Evolutionary conservation across 1,140 invertebrate genomes (phyloP), one percentile per base, ranked within the genome.

Genomic region (Brachionus rubens): DNA sequence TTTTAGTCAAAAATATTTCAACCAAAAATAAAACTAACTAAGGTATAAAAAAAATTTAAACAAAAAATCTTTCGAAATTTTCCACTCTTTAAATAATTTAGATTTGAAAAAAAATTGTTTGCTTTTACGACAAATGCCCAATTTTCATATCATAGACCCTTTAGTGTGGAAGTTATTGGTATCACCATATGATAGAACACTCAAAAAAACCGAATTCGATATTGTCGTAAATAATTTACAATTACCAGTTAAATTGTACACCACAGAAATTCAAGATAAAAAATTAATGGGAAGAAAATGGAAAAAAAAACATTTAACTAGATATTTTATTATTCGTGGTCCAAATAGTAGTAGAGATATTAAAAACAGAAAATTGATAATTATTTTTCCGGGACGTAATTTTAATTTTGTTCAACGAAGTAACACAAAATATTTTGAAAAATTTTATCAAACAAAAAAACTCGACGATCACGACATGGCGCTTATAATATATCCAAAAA

Each of bases 351-450:
- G 12, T 26, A 26, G 24, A 3, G 26, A 28, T 43, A 43, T 41
- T 43, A 43, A 41, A 24, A 65, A 65, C 12, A 19, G 68, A 48
- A 72, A 72, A 6, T 40, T 72, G 24, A 50, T 72, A 33, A 72
- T 72, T 14, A 54, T 72, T 24, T 72, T 72, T 54, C 68, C 68
- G 16, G 68, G 68, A 30, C 1, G 68, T 19, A 72, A 72, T 72
- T 72, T 72, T 54, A 72, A 72, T 28, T 54, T 72, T 48, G 33
- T 54, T 48, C 68, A 48, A 40, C 24, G 33, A 54, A 48, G 33
- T 24, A 72, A 72, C 28, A 50, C 30, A 19, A 50, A 33, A 40
- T 72, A 72, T 54, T 50, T 72, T 21, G 28, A 36, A 33, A 72
- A 28, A 54, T 54, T 72, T 16, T 72, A 72, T 54, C 10, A 72